phyloP scores from a whole-genome alignment of 2,797 vertebrate genomes.

The Tapera naevia region DNA sequence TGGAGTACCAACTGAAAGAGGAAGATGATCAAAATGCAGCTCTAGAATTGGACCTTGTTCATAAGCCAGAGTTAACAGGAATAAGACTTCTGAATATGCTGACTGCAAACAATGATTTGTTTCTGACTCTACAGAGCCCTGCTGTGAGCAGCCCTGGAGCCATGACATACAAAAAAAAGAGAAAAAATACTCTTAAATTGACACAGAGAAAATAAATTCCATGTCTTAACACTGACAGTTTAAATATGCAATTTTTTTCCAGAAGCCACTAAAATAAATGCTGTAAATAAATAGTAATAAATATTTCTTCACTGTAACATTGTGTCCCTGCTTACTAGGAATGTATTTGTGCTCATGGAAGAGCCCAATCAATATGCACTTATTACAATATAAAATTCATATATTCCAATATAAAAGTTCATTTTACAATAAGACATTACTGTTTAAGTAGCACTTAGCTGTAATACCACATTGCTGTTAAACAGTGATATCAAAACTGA shows the following conservation, averaged over 20 bases:
- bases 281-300: constrained; percentile 9
- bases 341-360: background rate
- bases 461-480: constrained; percentile 28
- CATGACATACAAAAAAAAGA: background rate
- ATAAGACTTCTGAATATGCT: background rate
- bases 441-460: constrained; percentile 49
- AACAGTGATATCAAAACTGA: constrained; percentile 44
- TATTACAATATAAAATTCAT: background rate
- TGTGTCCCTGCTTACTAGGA: background rate
- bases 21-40: background rate
- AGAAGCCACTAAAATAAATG: constrained; percentile 10
- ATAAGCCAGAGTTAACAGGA: background rate
- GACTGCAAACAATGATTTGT: background rate
- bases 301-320: background rate
- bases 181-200: background rate
- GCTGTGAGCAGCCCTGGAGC: constrained; percentile 37
- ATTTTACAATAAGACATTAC: constrained; percentile 21
- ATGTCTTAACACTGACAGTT: constrained; percentile 20
- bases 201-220: constrained; percentile 42
- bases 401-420: background rate
- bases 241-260: background rate
- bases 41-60: background rate
- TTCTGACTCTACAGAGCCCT: constrained; percentile 13
- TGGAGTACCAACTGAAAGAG: background rate
- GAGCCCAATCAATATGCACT: background rate